Evolutionary conservation across 2,888 invertebrate genomes (phyloP), one percentile per base, ranked within the genome.

Genomic region (Eupithecia tripunctaria): DNA sequence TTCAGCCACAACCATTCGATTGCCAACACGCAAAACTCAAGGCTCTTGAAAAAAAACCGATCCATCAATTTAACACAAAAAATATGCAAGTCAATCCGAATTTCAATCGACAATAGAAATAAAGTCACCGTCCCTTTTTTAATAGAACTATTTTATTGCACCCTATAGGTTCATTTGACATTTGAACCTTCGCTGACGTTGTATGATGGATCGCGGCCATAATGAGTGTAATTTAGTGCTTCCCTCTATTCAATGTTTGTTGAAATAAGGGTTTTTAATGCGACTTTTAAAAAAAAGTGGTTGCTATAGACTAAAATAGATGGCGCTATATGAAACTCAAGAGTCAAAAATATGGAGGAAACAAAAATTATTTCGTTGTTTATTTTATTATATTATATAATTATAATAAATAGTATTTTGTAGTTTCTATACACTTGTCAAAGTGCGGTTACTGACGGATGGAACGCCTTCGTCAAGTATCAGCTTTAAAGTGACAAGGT

Each of bases 1-100:
- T 47, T 8, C 66, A 27, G 10, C 29, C 69, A 82, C 86, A 84
- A 90, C 85, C 88, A 90, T 90, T 89, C 87, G 84, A 84, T 84
- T 80, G 84, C 86, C 82, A 64, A 88, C 86, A 88, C 86, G 87
- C 88, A 92, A 89, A 87, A 86, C 88, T 86, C 86, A 88, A 89
- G 74, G 74, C 79, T 72, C 91, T 92, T 86, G 86, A 93, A 92
- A 91, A n/a, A 29, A 91, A 93, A 91, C 89, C 91, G 88, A 94
- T 94, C 94, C 93, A 94, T 94, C 94, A 94, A 94, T 94, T 94
- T 93, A 91, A 93, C 90, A 94, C 93, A 94, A 94, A 94, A 94
- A 93, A 93, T 91, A 92, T 93, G 94, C 94, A 94, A 94, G 94
- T 94, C 94, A 94, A 92, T 92, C 93, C 88, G 92, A 93, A 94